These are phyloP conservation scores for Onychostruthus taczanowskii DNA, from an alignment of 2,113 vertebrate species.

Conservation along the genomic window DNA sequence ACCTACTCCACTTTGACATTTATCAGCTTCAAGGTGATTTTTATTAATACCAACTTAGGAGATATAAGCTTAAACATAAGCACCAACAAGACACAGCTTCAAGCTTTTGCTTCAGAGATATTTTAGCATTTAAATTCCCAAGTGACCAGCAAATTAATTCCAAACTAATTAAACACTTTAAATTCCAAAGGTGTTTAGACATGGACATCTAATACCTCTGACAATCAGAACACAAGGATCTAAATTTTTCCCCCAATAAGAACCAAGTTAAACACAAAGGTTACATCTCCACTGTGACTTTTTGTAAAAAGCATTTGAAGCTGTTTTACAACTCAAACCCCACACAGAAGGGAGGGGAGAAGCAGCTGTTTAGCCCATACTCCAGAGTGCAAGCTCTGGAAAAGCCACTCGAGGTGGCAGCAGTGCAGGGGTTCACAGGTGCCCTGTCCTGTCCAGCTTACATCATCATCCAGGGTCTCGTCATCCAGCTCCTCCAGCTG, in stretches of 20 bases:
- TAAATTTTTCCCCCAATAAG: fast-evolving
- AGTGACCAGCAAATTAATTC: not conserved
- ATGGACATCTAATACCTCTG: not conserved
- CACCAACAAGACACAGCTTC: not conserved
- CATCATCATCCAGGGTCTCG: constrained; percentile 95
- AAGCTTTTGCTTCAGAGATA: not conserved
- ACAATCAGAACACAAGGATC: not conserved
- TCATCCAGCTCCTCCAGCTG: constrained; percentile 97
- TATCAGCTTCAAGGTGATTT: not conserved
- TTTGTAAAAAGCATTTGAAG: not conserved
- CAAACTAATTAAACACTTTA: not conserved
- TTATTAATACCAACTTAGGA: not conserved
- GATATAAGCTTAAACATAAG: not conserved
- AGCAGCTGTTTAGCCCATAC: not conserved
- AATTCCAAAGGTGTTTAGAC: not conserved
- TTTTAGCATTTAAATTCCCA: not conserved
- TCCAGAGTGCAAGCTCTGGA: not conserved
- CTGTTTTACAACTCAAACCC: not conserved
- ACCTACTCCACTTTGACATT: not conserved
- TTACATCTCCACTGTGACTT: not conserved
- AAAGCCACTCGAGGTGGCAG: not conserved
- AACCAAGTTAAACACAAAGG: not conserved
- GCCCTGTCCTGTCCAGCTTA: constrained; percentile 63
- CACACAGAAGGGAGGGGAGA: not conserved
- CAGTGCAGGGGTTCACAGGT: not conserved